A percentile compares a stretch with the other conserved stretches of the same genome.
Evolutionary conservation across 2,113 vertebrate genomes (phyloP).

Genomic region (Proterorhinus semilunaris): DNA sequence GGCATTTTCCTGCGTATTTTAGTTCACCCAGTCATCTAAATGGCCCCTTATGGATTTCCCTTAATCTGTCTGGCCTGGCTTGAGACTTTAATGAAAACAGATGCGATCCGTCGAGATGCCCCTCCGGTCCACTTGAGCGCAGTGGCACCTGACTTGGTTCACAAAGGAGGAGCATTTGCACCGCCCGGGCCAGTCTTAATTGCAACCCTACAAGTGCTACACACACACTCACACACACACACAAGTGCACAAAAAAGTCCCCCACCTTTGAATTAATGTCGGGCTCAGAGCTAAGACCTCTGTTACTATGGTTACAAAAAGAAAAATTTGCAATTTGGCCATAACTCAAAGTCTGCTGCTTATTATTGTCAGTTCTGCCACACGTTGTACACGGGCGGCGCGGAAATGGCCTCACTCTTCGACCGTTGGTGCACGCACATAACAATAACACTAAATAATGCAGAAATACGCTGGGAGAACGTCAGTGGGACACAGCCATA

Average conservation of each 20-base stretch:
- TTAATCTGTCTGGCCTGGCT: conserved; percentile 3
- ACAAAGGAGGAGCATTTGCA: neutral
- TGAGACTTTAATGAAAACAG: conserved; percentile 19
- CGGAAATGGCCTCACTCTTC: neutral
- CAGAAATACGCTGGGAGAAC: neutral
- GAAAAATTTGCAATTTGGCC: neutral
- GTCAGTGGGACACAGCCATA: neutral
- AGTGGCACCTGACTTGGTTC: neutral
- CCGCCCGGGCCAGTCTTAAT: neutral
- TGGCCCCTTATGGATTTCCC: neutral
- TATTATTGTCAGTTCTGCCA: conserved; percentile 1
- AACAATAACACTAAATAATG: neutral
- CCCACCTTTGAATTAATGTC: neutral
- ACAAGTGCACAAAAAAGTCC: neutral
- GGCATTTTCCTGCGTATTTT: conserved; percentile 1
- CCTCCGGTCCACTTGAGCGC: neutral
- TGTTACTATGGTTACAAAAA: neutral
- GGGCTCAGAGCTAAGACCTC: neutral
- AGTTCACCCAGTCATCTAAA: conserved; percentile 9
- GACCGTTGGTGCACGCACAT: neutral
- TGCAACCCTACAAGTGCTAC: neutral
- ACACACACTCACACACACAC: too few relatives aligned
- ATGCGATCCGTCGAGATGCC: neutral
- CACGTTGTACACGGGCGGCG: neutral
- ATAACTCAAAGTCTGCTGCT: neutral